These are phyloP conservation scores for Diacarnus erythraeanus DNA, from an alignment of 37 sponge, comb jelly and placozoan species.

Conservation along the genomic window DNA sequence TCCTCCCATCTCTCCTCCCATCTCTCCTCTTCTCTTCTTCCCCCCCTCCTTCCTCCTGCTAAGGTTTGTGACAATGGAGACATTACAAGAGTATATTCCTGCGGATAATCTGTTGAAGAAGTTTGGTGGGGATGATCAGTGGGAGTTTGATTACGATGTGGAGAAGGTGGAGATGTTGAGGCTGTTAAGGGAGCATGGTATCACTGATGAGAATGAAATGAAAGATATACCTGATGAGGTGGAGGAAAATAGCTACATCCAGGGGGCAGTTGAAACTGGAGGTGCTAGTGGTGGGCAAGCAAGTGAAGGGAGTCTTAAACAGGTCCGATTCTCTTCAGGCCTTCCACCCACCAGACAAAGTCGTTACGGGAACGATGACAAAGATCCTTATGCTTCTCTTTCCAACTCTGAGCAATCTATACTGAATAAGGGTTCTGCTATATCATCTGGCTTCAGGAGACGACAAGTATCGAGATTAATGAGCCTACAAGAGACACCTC, in stretches of 20 bases:
- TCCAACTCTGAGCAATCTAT: not conserved
- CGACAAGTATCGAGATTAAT: conserved; percentile 30
- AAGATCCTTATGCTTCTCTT: not conserved
- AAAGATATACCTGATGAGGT: not conserved
- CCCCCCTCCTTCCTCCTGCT: not conserved
- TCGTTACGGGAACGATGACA: conserved; percentile 53
- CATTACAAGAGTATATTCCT: conserved; percentile 52
- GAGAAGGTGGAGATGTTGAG: conserved; percentile 20
- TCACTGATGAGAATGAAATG: not conserved
- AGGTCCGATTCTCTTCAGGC: conserved; percentile 56
- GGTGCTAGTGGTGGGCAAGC: conserved; percentile 2
- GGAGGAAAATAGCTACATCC: too few relatives aligned
- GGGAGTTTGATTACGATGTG: conserved; percentile 52
- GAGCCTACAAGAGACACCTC: not conserved
- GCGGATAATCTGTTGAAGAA: conserved; percentile 58
- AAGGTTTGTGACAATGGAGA: conserved; percentile 76
- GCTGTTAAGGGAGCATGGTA: not conserved
- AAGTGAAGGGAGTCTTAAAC: conserved; percentile 3
- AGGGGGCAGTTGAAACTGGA: conserved; percentile 9
- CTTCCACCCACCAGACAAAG: conserved; percentile 57
- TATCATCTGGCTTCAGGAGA: conserved; percentile 16
- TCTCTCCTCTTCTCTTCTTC: too few relatives aligned
- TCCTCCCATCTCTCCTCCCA: too few relatives aligned
- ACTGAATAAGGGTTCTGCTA: conserved; percentile 14
- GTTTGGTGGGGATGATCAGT: conserved; percentile 77